Percentiles rank a stretch among this genome's conserved stretches.
Conservation (phyloP, 2,888 invertebrate species). For the Dicyrtoma fusca region DNA sequence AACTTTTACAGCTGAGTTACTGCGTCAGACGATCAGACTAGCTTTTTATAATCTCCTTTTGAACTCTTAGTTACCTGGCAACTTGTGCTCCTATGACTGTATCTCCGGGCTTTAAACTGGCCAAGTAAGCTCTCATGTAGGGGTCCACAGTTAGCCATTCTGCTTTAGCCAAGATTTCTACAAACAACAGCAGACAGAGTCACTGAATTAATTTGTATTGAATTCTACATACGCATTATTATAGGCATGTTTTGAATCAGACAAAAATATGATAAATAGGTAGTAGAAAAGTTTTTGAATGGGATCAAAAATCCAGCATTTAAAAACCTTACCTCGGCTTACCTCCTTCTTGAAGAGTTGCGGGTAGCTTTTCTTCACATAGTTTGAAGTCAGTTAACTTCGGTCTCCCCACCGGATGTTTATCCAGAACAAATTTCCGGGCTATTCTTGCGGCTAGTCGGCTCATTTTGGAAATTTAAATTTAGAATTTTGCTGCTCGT, state of each 20-base stretch:
- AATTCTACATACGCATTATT: too few species aligned
- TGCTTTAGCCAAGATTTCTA: conserved; percentile 67
- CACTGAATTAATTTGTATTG: too few species aligned
- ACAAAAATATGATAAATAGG: too few species aligned
- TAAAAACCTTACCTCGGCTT: background rate
- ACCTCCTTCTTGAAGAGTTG: conserved; percentile 69
- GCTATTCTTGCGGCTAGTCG: conserved; percentile 49
- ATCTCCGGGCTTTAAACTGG: conserved; percentile 62
- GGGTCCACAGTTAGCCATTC: conserved; percentile 76
- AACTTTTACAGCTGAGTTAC: too few species aligned
- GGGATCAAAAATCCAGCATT: too few species aligned
- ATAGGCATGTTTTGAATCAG: too few species aligned
- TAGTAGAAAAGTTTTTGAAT: too few species aligned
- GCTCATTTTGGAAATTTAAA: conserved; percentile 27
- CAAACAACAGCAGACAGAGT: background rate
- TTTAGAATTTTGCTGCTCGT: too few species aligned
- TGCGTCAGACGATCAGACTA: too few species aligned
- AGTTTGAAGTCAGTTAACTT: conserved; percentile 69
- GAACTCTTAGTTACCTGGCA: conserved; percentile 69
- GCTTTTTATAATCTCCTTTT: too few species aligned
- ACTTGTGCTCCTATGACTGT: conserved; percentile 74
- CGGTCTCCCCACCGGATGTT: conserved; percentile 69
- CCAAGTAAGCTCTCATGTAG: conserved; percentile 63
- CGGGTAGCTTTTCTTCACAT: conserved; percentile 69
- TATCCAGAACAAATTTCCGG: conserved; percentile 59